Percentiles rank a stretch among this genome's conserved stretches.
phyloP scores from a whole-genome alignment of 2,888 invertebrate species.

The Metallyticus violacea region DNA sequence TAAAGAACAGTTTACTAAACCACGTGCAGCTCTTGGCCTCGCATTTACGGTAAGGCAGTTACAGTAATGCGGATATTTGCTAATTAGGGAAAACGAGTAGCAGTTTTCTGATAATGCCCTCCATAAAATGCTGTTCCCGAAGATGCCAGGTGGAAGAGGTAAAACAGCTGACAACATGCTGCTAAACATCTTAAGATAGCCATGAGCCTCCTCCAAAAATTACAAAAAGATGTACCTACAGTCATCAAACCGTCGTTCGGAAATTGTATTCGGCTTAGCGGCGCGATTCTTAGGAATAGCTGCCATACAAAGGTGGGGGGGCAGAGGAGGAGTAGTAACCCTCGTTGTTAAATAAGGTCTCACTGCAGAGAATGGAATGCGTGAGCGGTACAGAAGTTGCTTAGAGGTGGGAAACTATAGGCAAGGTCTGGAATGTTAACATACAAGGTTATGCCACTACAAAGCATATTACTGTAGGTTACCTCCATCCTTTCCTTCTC shows the following conservation, averaged over 20 bases:
- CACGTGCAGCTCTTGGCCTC: no score
- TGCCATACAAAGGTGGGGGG: no score
- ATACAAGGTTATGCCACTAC: slow-evolving; percentile 6
- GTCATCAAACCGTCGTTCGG: not conserved
- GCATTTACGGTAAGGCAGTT: not conserved
- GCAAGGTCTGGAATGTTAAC: not conserved
- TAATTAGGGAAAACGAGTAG: not conserved
- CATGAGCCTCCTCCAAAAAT: not conserved
- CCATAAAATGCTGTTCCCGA: no score
- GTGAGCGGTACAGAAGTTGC: not conserved
- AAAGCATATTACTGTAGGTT: not conserved
- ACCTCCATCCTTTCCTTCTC: not conserved
- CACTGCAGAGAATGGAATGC: not conserved
- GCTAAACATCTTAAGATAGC: not conserved
- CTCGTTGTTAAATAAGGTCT: not conserved
- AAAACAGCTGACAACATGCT: not conserved
- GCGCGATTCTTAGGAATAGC: not conserved
- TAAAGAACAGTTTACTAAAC: no score
- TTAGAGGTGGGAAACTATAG: not conserved
- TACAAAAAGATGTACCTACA: not conserved
- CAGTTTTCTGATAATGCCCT: not conserved
- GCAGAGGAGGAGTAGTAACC: not conserved
- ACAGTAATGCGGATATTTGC: not conserved
- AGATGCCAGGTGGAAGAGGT: not conserved
- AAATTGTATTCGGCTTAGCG: not conserved